phyloP scores from a whole-genome alignment of 1,140 invertebrate genomes.

The Camponotus vicinus region DNA sequence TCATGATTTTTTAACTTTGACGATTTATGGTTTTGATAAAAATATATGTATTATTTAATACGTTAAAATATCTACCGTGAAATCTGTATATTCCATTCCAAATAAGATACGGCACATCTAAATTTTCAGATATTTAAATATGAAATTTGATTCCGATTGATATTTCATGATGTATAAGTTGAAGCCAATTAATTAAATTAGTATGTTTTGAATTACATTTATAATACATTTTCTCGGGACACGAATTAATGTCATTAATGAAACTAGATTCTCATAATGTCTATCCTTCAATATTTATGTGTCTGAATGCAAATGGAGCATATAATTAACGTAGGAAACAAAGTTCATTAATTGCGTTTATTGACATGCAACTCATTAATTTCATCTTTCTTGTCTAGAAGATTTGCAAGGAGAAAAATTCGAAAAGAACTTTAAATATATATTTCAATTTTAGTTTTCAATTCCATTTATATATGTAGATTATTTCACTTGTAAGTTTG shows the following conservation, averaged over 20 bases:
- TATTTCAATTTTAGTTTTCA: not conserved
- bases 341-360: slow-evolving; percentile 15
- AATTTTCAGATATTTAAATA: not conserved
- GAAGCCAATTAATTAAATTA: slow-evolving; percentile 10
- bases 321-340: not conserved
- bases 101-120: not conserved
- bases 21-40: too few relatives aligned
- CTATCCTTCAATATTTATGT: too few relatives aligned
- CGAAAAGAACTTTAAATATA: slow-evolving; percentile 10
- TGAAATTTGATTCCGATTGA: not conserved
- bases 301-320: not conserved
- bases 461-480: slow-evolving; percentile 31
- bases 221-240: too few relatives aligned
- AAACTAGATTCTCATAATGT: not conserved
- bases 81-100: not conserved
- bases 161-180: not conserved
- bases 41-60: not conserved
- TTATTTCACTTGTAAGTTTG: not conserved
- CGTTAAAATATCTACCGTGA: not conserved
- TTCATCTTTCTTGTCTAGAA: not conserved
- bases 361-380: slow-evolving; percentile 1
- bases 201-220: not conserved
- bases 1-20: too few relatives aligned
- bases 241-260: not conserved
- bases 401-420: not conserved